Evolutionary conservation across 2,797 vertebrate species (phyloP).

Genomic region (Erpetoichthys calabaricus): DNA sequence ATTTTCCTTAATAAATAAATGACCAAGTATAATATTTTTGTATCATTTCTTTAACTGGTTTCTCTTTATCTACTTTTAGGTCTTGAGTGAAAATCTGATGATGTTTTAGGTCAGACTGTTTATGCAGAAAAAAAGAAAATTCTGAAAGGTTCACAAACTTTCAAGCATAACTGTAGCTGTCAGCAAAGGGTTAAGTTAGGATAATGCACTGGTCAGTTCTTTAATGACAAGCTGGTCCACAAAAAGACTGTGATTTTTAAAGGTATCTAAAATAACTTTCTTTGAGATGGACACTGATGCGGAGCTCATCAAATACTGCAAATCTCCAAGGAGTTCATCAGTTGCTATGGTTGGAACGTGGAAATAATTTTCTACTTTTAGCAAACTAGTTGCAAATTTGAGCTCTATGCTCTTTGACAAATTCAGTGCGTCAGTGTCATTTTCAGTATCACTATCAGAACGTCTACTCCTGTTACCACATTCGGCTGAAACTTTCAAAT

Average conservation of each 20-base stretch:
- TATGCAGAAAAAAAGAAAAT: too few species aligned
- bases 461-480: not conserved
- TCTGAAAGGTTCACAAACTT: too few species aligned
- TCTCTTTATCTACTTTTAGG: too few species aligned
- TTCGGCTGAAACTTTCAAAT: not conserved
- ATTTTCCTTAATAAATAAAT: too few species aligned
- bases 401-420: conserved; percentile 6
- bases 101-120: too few species aligned
- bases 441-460: conserved; percentile 5
- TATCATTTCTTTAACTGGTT: too few species aligned
- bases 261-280: conserved; percentile 12
- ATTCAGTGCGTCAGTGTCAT: conserved; percentile 5
- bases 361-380: conserved; percentile 16
- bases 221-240: conserved; percentile 7
- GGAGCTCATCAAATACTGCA: conserved; percentile 12
- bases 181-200: conserved; percentile 7
- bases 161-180: too few species aligned
- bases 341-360: conserved; percentile 12
- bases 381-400: conserved; percentile 13
- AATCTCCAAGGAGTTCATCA: conserved; percentile 15
- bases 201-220: conserved; percentile 12
- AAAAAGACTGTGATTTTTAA: conserved; percentile 14
- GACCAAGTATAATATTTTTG: too few species aligned
- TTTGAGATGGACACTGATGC: conserved; percentile 9
- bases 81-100: too few species aligned